phyloP scores from a whole-genome alignment of 1,140 invertebrate species.

The Diuraphis noxia region DNA sequence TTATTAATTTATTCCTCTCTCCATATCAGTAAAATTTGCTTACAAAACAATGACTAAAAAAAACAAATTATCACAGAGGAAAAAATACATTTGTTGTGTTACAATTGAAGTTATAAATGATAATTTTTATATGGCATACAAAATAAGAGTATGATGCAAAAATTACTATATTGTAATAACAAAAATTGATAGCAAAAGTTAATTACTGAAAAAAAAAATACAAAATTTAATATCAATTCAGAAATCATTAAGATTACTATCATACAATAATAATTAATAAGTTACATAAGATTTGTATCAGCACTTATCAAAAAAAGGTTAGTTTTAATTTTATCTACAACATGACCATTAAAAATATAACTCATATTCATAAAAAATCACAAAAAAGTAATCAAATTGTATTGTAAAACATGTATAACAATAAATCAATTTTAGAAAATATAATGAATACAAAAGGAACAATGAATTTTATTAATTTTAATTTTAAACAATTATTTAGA shows the following conservation, averaged over 20 bases:
- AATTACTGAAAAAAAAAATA: slow-evolving; percentile 16
- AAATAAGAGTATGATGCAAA: not conserved
- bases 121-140: not conserved
- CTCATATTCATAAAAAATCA: not conserved
- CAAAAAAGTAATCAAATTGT: not conserved
- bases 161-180: not conserved
- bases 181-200: not conserved
- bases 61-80: slow-evolving; percentile 30
- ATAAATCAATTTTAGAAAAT: not conserved
- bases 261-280: not conserved
- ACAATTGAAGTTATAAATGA: slow-evolving; percentile 20
- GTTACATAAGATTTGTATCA: not conserved
- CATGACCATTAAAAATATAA: not conserved
- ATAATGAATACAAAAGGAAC: not conserved
- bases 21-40: slow-evolving; percentile 23
- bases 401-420: not conserved
- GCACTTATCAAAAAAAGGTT: not conserved
- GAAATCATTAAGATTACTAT: not conserved
- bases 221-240: not conserved
- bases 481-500: not conserved
- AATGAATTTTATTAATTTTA: not conserved
- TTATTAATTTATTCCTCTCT: slow-evolving; percentile 39
- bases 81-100: slow-evolving; percentile 35
- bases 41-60: slow-evolving; percentile 23
- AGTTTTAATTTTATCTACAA: not conserved